Evolutionary conservation across 30 jellyfish, hydroid and myxozoan species (phyloP).

Genomic region (Nemopilema nomurai): DNA sequence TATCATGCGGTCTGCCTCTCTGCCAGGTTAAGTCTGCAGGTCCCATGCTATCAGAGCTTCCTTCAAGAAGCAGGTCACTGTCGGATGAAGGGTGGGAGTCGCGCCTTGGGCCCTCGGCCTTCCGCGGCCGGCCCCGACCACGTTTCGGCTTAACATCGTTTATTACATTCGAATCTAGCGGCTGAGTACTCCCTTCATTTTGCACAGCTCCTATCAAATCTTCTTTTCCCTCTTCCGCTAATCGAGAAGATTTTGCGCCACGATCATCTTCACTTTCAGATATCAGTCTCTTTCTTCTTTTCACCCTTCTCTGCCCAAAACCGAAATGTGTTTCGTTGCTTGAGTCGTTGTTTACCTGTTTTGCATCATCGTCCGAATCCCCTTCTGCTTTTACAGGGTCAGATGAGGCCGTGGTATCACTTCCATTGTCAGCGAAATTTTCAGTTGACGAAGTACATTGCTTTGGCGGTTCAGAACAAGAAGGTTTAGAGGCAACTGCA

Average conservation of each 20-base stretch:
- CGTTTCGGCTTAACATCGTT: constrained; percentile 30
- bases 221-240: constrained; percentile 13
- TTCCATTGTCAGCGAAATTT: not conserved
- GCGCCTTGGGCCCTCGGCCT: constrained; percentile 9
- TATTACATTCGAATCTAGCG: not conserved
- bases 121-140: constrained; percentile 64
- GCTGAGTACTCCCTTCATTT: not conserved
- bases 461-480: not conserved
- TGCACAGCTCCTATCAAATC: not conserved
- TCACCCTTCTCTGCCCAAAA: constrained; percentile 37
- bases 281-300: constrained; percentile 44
- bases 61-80: constrained; percentile 16
- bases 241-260: constrained; percentile 7
- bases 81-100: constrained; percentile 38
- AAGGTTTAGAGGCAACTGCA: not conserved
- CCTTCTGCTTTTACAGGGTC: not conserved
- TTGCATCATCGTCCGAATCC: not conserved
- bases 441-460: not conserved
- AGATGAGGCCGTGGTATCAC: constrained; percentile 1
- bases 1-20: constrained; percentile 12
- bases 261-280: constrained; percentile 33
- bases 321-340: constrained; percentile 19
- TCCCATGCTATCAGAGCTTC: not conserved
- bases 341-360: not conserved
- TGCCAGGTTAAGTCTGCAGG: constrained; percentile 1